Evolutionary conservation across 2,888 invertebrate genomes (phyloP).

Genomic region (Saturnia japonica): DNA sequence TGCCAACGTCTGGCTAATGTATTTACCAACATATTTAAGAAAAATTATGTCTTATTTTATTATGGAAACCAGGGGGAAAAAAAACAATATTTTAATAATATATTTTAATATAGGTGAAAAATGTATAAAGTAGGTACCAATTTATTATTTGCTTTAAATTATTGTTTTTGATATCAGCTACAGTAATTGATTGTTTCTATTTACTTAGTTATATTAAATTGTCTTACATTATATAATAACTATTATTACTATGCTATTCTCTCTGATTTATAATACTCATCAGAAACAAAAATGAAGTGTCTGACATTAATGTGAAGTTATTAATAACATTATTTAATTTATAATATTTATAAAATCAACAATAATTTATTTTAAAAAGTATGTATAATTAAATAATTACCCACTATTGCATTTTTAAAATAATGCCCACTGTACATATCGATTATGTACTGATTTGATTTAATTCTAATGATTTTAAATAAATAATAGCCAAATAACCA

Average conservation of each 20-base stretch:
- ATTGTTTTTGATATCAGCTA: conserved; percentile 10
- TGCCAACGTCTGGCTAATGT: too few species aligned
- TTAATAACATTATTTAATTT: conserved; percentile 1
- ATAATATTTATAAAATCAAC: background rate
- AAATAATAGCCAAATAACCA: background rate
- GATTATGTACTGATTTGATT: background rate
- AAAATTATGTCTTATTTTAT: background rate
- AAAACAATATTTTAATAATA: conserved; percentile 2
- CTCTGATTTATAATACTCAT: background rate
- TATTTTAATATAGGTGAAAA: conserved; percentile 6
- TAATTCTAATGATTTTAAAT: background rate
- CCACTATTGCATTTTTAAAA: background rate
- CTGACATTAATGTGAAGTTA: too few species aligned
- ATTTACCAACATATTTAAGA: background rate
- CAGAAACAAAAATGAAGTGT: background rate
- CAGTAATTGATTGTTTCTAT: background rate
- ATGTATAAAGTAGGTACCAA: background rate
- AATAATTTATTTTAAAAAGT: background rate
- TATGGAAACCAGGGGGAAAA: background rate
- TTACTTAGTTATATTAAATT: background rate
- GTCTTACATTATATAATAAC: background rate
- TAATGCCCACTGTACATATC: background rate
- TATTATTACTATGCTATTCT: background rate
- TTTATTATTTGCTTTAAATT: background rate
- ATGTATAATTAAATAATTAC: background rate